phyloP scores from a whole-genome alignment of 1,140 invertebrate species.

The Drosophila sproati region DNA sequence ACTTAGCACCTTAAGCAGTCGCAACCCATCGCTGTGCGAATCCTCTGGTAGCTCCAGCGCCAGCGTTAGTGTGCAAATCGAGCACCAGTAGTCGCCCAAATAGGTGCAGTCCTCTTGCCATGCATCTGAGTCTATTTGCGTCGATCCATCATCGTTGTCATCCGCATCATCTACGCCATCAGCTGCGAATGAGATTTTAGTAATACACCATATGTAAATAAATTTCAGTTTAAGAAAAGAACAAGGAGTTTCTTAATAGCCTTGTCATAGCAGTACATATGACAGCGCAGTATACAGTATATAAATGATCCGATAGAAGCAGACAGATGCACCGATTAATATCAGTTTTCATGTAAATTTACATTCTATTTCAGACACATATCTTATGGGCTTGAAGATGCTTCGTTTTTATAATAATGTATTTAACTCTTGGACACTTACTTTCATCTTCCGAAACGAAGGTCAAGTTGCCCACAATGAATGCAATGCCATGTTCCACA shows the following conservation, averaged over 20 bases:
- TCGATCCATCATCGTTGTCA: neutral
- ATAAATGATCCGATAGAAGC: no score
- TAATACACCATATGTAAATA: constrained; percentile 7
- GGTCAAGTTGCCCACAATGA: constrained; percentile 58
- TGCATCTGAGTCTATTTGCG: neutral
- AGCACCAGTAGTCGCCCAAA: constrained; percentile 63
- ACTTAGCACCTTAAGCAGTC: constrained; percentile 54
- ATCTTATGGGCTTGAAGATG: neutral
- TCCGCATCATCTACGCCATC: constrained; percentile 33
- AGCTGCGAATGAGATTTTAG: constrained; percentile 12
- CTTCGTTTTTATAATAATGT: no score
- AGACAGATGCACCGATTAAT: no score
- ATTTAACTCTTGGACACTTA: neutral
- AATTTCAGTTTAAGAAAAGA: neutral
- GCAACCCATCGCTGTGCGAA: constrained; percentile 36
- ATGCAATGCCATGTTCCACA: constrained; percentile 36
- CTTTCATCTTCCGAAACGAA: constrained; percentile 27
- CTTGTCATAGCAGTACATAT: no score
- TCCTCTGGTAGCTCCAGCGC: constrained; percentile 41
- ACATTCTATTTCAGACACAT: neutral
- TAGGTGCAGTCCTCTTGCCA: constrained; percentile 7
- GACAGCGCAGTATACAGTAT: no score
- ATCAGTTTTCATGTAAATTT: no score
- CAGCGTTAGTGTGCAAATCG: constrained; percentile 61
- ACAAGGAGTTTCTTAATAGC: neutral